A percentile compares a stretch with the other conserved stretches of the same genome.
phyloP scores from a whole-genome alignment of 2,797 vertebrate genomes.

The Falco biarmicus region DNA sequence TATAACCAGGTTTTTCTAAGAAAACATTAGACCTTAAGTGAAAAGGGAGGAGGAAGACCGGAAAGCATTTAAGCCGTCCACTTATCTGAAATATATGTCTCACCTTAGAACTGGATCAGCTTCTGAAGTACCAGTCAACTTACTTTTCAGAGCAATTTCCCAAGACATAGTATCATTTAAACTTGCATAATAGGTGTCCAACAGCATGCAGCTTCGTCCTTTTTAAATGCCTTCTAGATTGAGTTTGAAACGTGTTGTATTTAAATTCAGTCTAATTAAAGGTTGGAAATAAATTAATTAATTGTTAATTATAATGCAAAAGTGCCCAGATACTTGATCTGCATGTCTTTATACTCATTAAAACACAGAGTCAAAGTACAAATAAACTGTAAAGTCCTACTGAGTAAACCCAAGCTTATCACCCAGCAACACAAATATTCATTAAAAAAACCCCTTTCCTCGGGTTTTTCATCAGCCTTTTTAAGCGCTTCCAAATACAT shows the following conservation, averaged over 20 bases:
- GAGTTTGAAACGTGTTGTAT: neutral
- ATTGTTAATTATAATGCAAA: neutral
- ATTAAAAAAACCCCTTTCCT: neutral
- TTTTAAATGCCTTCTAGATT: neutral
- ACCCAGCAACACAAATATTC: neutral
- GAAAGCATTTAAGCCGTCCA: neutral
- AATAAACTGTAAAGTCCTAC: neutral
- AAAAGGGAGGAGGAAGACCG: neutral
- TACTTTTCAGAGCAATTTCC: neutral
- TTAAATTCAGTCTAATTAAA: conserved; percentile 30
- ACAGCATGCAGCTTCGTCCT: neutral
- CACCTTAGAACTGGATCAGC: neutral
- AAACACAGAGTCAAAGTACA: neutral
- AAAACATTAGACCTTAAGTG: neutral
- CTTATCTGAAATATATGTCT: neutral
- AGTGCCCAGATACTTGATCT: neutral
- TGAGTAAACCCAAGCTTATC: neutral
- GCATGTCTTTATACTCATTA: neutral
- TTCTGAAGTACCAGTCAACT: neutral
- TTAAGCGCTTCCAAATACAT: neutral
- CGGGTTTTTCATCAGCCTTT: neutral
- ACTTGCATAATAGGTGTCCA: neutral
- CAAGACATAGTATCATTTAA: neutral
- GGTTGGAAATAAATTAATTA: neutral
- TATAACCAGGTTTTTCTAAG: neutral